These are phyloP conservation scores for Falco peregrinus DNA, from an alignment of 2,797 vertebrate genomes.

Conservation along the genomic window DNA sequence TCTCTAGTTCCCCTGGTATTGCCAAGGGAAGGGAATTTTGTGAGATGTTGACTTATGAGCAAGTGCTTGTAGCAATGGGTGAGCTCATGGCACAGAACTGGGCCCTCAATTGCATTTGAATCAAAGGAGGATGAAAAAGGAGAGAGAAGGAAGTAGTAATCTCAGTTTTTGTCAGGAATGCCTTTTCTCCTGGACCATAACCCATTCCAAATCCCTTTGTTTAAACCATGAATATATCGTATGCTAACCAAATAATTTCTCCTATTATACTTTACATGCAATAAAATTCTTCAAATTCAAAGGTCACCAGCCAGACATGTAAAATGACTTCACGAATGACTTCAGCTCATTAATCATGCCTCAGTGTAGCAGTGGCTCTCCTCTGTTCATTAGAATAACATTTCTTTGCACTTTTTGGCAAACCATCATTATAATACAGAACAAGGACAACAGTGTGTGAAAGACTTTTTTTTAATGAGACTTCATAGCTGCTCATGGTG, in stretches of 20 bases:
- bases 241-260: slow-evolving; percentile 41
- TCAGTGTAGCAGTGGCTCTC: slow-evolving; percentile 8
- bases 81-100: neutral
- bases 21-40: neutral
- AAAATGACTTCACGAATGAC: slow-evolving; percentile 10
- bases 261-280: slow-evolving; percentile 50
- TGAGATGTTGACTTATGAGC: neutral
- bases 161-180: neutral
- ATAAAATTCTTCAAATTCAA: slow-evolving; percentile 58
- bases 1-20: neutral
- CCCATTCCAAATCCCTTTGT: neutral
- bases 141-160: neutral
- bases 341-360: slow-evolving; percentile 65
- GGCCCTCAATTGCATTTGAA: neutral
- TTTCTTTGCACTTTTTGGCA: slow-evolving; percentile 58
- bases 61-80: fast-evolving
- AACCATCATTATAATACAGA: slow-evolving; percentile 61
- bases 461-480: slow-evolving; percentile 75
- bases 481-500: slow-evolving; percentile 62
- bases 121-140: neutral
- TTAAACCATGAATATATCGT: neutral
- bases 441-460: slow-evolving; percentile 50
- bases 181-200: neutral
- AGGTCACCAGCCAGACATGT: slow-evolving; percentile 49
- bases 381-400: slow-evolving; percentile 62